Base-by-base conservation (phyloP, 2,888 invertebrate species). In the Noctua fimbriata region DNA sequence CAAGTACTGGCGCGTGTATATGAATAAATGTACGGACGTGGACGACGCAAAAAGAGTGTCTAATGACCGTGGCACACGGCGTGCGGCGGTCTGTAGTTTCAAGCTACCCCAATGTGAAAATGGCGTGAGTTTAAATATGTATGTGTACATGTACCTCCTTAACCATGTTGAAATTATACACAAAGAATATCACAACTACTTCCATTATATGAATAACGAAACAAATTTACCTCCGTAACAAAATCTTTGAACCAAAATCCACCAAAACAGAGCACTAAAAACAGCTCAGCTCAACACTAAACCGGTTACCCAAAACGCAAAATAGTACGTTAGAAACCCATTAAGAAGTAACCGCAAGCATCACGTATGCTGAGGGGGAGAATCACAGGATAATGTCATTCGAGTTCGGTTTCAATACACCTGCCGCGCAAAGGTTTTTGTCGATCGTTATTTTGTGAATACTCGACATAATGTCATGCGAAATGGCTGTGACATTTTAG, bases 331-430 rank as follows among this genome's bases (percentile, higher is more conserved):
- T 77, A 70, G 76, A 79, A 87, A 81, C 84, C 83, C 87, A 91
- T 90, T 90, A 89, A 75, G 87, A 78, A 60, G 81, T 82, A 91
- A 90, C 91, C 91, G 74, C 88, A 83, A 83, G 73, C 82, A 89
- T 91, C 88, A 87, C 84, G 85, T 91, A 89, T 90, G 89, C 91
- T 88, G 69, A 77, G 76, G 80, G 79, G 69, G 85, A 86, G 85
- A 82, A 82, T 86, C 78, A 72, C 58, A 52, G 69, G 73, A 76
- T 85, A 79, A 86, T 81, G 85, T 83, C 79, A 78, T 88, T 76
- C 69, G 60, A 76, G 67, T 74, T 88, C 67, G 80, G 80, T 83
- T 78, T 83, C 73, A 24, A 83, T 82, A 79, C 78, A 81, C 81
- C 80, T 83, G 78, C 52, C 28, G 16, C 55, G 70, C 52, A 74